Base-by-base conservation (phyloP, 2,113 vertebrate species). In the Boulengeromyrus knoepffleri region DNA sequence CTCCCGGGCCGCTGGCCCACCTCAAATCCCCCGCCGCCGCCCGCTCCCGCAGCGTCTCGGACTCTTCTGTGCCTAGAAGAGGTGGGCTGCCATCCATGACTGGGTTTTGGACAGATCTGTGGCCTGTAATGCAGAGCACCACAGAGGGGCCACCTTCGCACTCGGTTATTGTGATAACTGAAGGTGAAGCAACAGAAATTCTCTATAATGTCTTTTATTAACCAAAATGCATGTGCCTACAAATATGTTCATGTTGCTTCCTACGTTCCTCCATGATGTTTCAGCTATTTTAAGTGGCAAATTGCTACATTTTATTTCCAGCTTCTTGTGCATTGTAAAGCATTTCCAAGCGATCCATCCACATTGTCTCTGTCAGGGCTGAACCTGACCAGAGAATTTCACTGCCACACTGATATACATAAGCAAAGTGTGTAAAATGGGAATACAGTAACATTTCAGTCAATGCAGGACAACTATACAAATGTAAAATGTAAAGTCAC, bases 61-160 rank as follows among this genome's bases (percentile, higher is more conserved):
- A 99, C 89, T 99, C 98, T 13, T 98, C 99, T 1, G 98, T 97
- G 89, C 97, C 98, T 1, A 96, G 97, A 88, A 98, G 97, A 97
- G 98, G 99, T 89, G 77, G 50, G 89, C 36, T 13, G 36, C 31
- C 36, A 39, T 80, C 27, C n/a, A n/a, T 74, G 9, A 31, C 27
- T 74, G 66, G n/a, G 66, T 74, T 74, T 74, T 15, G n/a, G 27
- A 36, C 9, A 15, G 3, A 36, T 74, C 66, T 74, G 66, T 36
- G 31, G 66, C 3, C 31, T 74, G 1, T 36, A 36, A 1, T 10
- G 13, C 10, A 74, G 27, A 15, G 36, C 15, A 39, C 27, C 36
- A 77, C 39, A 17, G 13, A 13, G 27, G 31, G 31, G 13, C 36
- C 70, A 77, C 31, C 31, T 39, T 39, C 12, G 5, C 36, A 39